These are phyloP conservation scores for Pipra filicauda DNA, from an alignment of 2,113 vertebrate genomes.

Conservation along the genomic window DNA sequence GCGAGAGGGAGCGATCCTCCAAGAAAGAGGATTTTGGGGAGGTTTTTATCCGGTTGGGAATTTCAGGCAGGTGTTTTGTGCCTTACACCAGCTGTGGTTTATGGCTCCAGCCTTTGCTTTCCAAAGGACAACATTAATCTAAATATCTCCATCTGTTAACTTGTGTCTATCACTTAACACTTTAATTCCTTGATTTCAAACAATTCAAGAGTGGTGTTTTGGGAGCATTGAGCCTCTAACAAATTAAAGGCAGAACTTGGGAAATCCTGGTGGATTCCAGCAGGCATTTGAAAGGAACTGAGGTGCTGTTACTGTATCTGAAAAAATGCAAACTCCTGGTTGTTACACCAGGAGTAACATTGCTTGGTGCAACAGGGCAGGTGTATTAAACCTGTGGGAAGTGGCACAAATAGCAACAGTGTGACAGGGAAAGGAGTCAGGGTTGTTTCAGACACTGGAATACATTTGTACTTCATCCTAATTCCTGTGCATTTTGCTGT, in stretches of 20 bases:
- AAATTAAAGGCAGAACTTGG: not conserved
- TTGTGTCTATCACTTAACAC: not conserved
- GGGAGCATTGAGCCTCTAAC: not conserved
- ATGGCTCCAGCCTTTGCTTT: not conserved
- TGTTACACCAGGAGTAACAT: not conserved
- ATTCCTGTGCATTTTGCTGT: not conserved
- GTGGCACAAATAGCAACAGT: not conserved
- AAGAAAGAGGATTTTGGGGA: not conserved
- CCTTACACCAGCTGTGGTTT: not conserved
- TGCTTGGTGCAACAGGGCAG: not conserved
- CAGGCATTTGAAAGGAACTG: not conserved
- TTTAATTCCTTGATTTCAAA: not conserved
- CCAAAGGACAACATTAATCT: not conserved
- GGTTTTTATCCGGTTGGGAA: not conserved
- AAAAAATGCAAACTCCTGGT: not conserved
- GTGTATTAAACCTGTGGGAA: not conserved
- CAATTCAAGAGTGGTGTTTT: not conserved
- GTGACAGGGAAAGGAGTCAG: not conserved
- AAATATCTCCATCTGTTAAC: not conserved
- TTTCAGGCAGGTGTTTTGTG: not conserved
- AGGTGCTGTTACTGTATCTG: not conserved
- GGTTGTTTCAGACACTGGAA: not conserved
- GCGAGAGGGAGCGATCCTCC: slow-evolving; percentile 36
- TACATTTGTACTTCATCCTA: not conserved
- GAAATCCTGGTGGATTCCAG: not conserved